Evolutionary conservation across 1,140 invertebrate species (phyloP).

Genomic region (Tribolium castaneum): DNA sequence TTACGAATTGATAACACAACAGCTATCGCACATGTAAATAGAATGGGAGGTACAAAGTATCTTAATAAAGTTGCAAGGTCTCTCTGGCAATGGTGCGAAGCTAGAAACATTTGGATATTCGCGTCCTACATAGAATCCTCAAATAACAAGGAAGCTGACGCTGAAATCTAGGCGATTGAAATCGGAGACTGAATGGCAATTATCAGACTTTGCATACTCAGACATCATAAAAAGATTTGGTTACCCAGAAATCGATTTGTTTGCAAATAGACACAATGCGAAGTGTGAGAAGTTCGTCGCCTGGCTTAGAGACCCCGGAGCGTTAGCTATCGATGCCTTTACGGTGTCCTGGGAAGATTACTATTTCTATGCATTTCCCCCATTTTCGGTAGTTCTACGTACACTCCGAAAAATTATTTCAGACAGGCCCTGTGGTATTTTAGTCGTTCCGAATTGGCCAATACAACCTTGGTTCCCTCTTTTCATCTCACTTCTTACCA

Average conservation of each 20-base stretch:
- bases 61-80: slow-evolving; percentile 46
- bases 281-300: slow-evolving; percentile 56
- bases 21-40: slow-evolving; percentile 63
- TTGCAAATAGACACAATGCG: slow-evolving; percentile 53
- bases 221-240: slow-evolving; percentile 47
- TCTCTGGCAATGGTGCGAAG: slow-evolving; percentile 58
- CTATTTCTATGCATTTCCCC: slow-evolving; percentile 58
- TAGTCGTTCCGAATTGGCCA: slow-evolving; percentile 55
- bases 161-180: slow-evolving; percentile 46
- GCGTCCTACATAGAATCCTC: slow-evolving; percentile 51
- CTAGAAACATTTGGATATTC: slow-evolving; percentile 51
- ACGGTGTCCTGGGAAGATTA: slow-evolving; percentile 52
- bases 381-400: slow-evolving; percentile 55
- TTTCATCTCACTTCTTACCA: slow-evolving; percentile 41
- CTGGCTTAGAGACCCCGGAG: slow-evolving; percentile 51
- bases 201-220: slow-evolving; percentile 11
- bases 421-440: slow-evolving; percentile 52
- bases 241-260: slow-evolving; percentile 54
- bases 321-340: slow-evolving; percentile 54
- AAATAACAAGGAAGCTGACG: slow-evolving; percentile 54
- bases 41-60: slow-evolving; percentile 43
- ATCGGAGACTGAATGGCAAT: slow-evolving; percentile 27
- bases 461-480: slow-evolving; percentile 49
- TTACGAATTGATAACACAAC: slow-evolving; percentile 47
- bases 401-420: slow-evolving; percentile 52